Evolutionary conservation across 2,797 vertebrate genomes (phyloP), one percentile per base, ranked within the genome.

Genomic region (Todus mexicanus): DNA sequence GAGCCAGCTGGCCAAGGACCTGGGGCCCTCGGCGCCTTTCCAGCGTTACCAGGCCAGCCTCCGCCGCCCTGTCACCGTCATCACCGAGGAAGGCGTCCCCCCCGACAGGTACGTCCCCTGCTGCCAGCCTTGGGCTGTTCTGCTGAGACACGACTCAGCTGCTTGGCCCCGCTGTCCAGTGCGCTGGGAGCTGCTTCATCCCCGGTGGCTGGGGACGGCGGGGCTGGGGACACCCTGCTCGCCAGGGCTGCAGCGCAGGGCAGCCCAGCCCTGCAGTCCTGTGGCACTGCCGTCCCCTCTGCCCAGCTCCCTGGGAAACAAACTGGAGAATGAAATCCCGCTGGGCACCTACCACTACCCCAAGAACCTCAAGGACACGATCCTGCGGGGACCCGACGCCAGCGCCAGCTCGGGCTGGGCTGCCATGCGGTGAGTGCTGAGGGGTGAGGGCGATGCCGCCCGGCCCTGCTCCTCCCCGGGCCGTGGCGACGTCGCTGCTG

Each of bases 21-120:
- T 99, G 95, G 98, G 96, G 20, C 98, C 98, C 40, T 88, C 82
- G 0, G 94, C 97, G 0, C 98, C 98, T 26, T 99, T 97, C 95
- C 96, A 65, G 88, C 98, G 97, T 2, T 95, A 89, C 40, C 92
- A 90, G 63, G 88, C 97, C 72, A 91, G 83, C 18, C 96, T 93
- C 12, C 80, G 61, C 15, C 82, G n/a, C 63, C 5, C 26, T 2
- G 51, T 97, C 27, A 65, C 93, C 0, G 93, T 48, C 47, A 29
- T 6, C 8, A 96, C 97, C 1, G 98, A 98, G 92, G 98, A 98
- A 0, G 99, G 99, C 47, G 11, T 94, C 35, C 97, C 12, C 69
- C 98, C 98, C 0, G 29, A 97, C 48, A 86, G 97, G 98, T 99
- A 97, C 0, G 40, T 50, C 68, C 22, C 45, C 63, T 35, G 26